These are phyloP conservation scores for Drosophila meridionalis DNA, from an alignment of 2,888 invertebrate genomes.

Conservation along the genomic window DNA sequence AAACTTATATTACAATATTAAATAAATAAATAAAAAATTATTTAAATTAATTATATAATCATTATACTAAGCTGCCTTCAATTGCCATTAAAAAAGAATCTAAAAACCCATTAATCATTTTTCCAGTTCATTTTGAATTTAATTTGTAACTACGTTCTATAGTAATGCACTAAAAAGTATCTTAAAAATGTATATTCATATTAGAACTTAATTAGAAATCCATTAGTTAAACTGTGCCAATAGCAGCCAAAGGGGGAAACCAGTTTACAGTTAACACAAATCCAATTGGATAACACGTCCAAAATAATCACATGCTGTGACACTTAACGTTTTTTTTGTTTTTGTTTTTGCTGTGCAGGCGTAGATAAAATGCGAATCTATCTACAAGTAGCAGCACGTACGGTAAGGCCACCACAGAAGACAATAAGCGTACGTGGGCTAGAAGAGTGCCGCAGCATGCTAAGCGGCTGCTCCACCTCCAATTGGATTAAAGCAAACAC, in stretches of 20 bases:
- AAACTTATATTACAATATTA: too few relatives aligned
- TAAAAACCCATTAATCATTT: too few relatives aligned
- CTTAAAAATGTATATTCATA: background rate
- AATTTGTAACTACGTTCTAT: background rate
- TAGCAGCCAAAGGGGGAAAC: conserved; percentile 47
- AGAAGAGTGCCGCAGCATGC: conserved; percentile 64
- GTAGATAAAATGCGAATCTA: conserved; percentile 33
- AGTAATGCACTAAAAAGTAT: background rate
- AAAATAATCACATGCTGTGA: conserved; percentile 35
- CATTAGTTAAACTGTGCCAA: conserved; percentile 47
- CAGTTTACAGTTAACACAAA: conserved; percentile 64
- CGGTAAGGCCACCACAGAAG: conserved; percentile 33
- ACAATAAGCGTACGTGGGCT: conserved; percentile 34
- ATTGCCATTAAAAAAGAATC: too few relatives aligned
- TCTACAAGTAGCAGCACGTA: conserved; percentile 33
- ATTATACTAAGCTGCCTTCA: too few relatives aligned
- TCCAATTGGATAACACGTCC: conserved; percentile 72
- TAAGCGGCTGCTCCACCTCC: conserved; percentile 72
- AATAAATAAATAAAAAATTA: too few relatives aligned
- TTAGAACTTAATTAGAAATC: background rate
- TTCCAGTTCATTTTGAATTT: too few relatives aligned
- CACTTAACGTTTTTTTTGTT: conserved; percentile 38
- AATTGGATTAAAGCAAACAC: conserved; percentile 70
- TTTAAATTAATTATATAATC: too few relatives aligned
- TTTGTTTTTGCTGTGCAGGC: conserved; percentile 35